Evolutionary conservation across 1,140 invertebrate genomes (phyloP), one percentile per base, ranked within the genome.

Genomic region (Hypothenemus hampei): DNA sequence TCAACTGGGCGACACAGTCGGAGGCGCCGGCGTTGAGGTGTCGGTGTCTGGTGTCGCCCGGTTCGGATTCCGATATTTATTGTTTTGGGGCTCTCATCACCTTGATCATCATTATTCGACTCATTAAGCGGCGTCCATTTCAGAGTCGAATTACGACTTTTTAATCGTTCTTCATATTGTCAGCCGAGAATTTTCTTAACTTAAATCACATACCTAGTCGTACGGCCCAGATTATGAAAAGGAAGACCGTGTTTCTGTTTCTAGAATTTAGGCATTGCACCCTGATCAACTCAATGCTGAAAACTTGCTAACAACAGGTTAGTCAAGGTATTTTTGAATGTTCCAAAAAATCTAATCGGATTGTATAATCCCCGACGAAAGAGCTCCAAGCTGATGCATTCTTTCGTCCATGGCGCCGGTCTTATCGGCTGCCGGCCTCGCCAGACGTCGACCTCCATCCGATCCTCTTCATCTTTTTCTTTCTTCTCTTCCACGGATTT

Each of bases 391-490:
- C 29, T 24, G 46, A 22, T 35, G 39, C 45, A 49, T 47, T 45
- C 50, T 52, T 56, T 44, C 22, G 37, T 41, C 47, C 33, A 29
- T 36, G 57, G 57, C 57, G 57, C 57, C 57, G 36, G 23, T 31
- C 33, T 58, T 58, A 58, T 58, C 57, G 40, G 40, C 40, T 23
- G 57, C 49, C 50, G 31, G 48, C 41, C 51, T 53, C 23, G 40
- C 19, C 51, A 39, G 45, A 33, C 45, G 45, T 36, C 33, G 29
- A 48, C 33, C 45, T 20, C 45, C 20, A 31, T 24, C 35, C 11
- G n/a, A 29, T 4, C 19, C 36, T 36, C 31, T 35, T 21, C n/a
- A 11, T 20, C 13, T 44, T 24, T 21, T n/a, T 13, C 23, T 45
- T 11, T 26, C 23, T 45, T 10, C 22, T 26, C 8, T 4, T 24